Conservation (phyloP, 2,797 vertebrate genomes). For the Spinus olivaceus region DNA sequence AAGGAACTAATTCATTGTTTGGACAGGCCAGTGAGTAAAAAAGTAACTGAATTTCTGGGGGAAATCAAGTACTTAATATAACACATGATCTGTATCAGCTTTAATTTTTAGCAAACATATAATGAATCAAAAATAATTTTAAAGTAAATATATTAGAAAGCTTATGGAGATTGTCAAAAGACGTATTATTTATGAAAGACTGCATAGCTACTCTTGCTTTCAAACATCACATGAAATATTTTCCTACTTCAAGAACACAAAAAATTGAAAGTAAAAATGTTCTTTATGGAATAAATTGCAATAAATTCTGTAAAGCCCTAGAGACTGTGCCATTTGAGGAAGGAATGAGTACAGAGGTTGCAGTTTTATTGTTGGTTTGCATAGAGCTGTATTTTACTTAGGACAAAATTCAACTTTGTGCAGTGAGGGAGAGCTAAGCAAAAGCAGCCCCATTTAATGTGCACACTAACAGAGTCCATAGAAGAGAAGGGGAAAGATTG, state of each 20-base stretch:
- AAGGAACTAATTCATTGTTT: constrained; percentile 16
- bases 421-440: not conserved
- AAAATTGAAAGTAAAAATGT: not conserved
- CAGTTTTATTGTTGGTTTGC: not conserved
- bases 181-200: not conserved
- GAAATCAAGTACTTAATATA: not conserved
- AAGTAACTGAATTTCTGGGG: not conserved
- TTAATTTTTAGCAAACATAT: constrained; percentile 5
- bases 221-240: not conserved
- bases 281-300: not conserved
- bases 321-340: not conserved
- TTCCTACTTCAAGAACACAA: not conserved
- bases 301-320: not conserved
- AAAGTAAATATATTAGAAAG: constrained; percentile 1
- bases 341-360: not conserved
- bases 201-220: not conserved
- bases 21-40: not conserved
- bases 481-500: not conserved
- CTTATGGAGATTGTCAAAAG: not conserved
- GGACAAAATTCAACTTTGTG: not conserved
- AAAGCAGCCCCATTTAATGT: not conserved
- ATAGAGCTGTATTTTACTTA: not conserved
- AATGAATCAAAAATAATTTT: not conserved
- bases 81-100: not conserved
- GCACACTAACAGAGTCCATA: not conserved